Evolutionary conservation across 1,140 invertebrate species (phyloP), one percentile per base, ranked within the genome.

Genomic region (Papilio xuthus): DNA sequence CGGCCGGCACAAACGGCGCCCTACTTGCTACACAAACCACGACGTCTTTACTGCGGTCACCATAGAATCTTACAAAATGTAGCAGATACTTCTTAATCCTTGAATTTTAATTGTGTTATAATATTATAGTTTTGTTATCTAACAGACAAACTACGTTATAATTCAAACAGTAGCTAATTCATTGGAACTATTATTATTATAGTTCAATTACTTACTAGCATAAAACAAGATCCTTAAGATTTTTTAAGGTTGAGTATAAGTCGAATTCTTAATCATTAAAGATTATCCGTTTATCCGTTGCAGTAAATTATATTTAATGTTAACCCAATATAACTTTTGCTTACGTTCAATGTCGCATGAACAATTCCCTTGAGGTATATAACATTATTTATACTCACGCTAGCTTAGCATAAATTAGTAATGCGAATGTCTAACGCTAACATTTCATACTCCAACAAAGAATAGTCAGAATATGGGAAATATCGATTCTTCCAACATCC

Each of bases 331-430:
- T 67, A 32, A 28, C 23, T 60, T 56, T 12, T 60, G 23, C 60
- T 67, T 67, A 28, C 60, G 60, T 67, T 28, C 26, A 28, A 28
- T 67, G 60, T 67, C 60, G 60, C 60, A 26, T 67, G 23, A 67
- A 67, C 4, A 67, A 67, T 26, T 67, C 60, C 28, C 60, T 67
- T 67, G 60, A 13, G 60, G 26, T 28, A n/a, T 32, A 13, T 67
- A 7, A 15, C 12, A 18, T 32, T 67, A 12, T 67, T 67, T 67
- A 28, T 28, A 28, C 60, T 67, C 60, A 67, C 60, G 60, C 60
- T 67, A 67, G 60, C 26, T 28, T 28, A 67, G 60, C 60, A 28
- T 28, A 67, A 67, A 67, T 67, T 28, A 67, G 60, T 67, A 28
- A 63, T 8, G 13, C 26, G 26, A 63, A 63, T 28, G 60, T 63